These are phyloP conservation scores for Desmophyllum pertusum DNA, from an alignment of 92 coral and sea anemone genomes.

Conservation along the genomic window DNA sequence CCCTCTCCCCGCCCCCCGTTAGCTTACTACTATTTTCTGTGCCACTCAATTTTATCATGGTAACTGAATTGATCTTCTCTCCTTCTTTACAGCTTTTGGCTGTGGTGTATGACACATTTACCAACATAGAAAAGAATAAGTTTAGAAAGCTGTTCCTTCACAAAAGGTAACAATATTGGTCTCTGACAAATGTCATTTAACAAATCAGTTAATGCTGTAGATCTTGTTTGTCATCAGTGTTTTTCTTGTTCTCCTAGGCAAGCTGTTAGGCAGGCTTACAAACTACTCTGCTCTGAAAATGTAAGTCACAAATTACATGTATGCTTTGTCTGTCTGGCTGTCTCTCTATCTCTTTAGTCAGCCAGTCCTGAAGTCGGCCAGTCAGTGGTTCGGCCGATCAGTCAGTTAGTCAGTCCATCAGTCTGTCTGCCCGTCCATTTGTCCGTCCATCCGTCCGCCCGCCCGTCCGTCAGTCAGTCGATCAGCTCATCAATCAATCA, in stretches of 20 bases:
- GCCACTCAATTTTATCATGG: too few species aligned
- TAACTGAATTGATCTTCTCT: neutral
- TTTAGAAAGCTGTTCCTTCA: conserved; percentile 91
- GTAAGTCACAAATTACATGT: conserved; percentile 63
- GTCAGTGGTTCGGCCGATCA: too few species aligned
- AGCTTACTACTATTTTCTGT: too few species aligned
- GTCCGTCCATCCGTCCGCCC: neutral
- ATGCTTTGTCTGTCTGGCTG: too few species aligned
- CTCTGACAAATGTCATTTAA: too few species aligned
- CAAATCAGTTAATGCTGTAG: too few species aligned
- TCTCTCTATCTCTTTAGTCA: too few species aligned
- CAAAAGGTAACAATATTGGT: conserved; percentile 79
- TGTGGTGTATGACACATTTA: conserved; percentile 93
- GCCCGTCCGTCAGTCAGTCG: neutral
- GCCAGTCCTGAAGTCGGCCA: too few species aligned
- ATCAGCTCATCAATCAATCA: neutral
- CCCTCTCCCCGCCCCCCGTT: too few species aligned
- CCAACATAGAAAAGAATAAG: conserved; percentile 85
- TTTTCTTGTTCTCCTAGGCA: conserved; percentile 49
- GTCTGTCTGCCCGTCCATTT: neutral
- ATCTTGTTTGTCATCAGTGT: neutral
- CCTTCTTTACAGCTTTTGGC: conserved; percentile 78
- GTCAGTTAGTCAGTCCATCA: too few species aligned
- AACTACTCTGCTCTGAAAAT: conserved; percentile 59
- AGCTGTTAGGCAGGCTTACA: conserved; percentile 81